A percentile compares a stretch with the other conserved stretches of the same genome.
Evolutionary conservation across 2,113 vertebrate species (phyloP).

Genomic region (Aplodontia rufa): DNA sequence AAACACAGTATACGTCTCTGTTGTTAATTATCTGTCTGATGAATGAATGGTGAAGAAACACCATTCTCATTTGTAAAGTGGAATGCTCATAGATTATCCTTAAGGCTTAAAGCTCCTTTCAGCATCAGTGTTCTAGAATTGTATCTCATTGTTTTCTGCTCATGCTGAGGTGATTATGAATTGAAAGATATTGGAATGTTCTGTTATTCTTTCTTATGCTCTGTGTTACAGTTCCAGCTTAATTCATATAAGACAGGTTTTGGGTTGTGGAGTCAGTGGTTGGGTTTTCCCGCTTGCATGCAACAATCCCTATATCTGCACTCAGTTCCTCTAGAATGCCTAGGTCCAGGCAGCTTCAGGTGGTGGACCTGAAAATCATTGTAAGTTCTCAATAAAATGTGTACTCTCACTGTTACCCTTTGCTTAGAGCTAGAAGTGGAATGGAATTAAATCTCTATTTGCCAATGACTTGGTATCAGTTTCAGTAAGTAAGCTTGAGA

Average conservation of each 20-base stretch:
- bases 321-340: neutral
- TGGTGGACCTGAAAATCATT: neutral
- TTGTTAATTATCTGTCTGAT: neutral
- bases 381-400: neutral
- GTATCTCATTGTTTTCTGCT: neutral
- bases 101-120: neutral
- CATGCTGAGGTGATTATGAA: neutral
- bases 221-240: neutral
- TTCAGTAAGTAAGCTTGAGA: neutral
- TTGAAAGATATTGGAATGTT: neutral
- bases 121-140: neutral
- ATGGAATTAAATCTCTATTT: neutral
- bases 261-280: no score
- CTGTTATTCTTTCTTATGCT: neutral
- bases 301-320: neutral
- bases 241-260: neutral
- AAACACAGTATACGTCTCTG: neutral
- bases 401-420: neutral
- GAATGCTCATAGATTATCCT: neutral
- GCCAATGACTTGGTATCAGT: neutral
- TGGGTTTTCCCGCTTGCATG: neutral
- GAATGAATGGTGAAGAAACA: slow-evolving; percentile 41
- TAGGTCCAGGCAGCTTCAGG: neutral
- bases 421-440: neutral
- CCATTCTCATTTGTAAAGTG: neutral